These are phyloP conservation scores for Gallinago undulata DNA, from an alignment of 2,113 vertebrate genomes.

Conservation along the genomic window DNA sequence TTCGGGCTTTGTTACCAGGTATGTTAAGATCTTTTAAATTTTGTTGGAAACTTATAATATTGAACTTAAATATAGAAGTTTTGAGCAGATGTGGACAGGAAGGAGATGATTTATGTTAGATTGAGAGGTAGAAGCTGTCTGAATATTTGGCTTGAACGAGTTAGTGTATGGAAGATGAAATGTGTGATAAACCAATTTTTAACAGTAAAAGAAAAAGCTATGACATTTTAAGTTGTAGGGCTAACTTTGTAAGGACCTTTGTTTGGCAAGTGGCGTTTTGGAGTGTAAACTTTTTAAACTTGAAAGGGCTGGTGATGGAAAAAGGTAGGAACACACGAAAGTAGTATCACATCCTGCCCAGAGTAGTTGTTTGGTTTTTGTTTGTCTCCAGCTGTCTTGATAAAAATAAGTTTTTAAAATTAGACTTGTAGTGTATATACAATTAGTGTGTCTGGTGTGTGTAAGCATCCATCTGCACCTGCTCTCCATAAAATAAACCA, in stretches of 20 bases:
- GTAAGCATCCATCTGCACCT: neutral
- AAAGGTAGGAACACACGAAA: neutral
- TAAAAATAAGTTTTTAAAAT: slow-evolving; percentile 53
- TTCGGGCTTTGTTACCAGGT: neutral
- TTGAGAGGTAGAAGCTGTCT: neutral
- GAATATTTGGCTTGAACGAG: neutral
- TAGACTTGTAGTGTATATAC: neutral
- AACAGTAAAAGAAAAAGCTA: neutral
- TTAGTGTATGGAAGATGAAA: neutral
- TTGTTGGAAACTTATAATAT: neutral
- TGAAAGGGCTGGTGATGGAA: neutral
- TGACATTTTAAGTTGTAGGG: neutral
- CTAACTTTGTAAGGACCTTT: neutral
- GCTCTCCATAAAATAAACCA: neutral
- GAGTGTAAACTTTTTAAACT: neutral
- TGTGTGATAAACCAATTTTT: neutral
- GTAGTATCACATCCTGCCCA: neutral
- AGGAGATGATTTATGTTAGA: neutral
- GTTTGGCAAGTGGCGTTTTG: neutral
- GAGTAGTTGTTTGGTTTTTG: neutral
- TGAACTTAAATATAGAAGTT: neutral
- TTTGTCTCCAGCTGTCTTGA: neutral
- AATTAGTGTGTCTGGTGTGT: neutral
- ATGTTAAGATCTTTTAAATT: neutral
- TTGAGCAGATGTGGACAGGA: neutral